These are phyloP conservation scores for Lepilemur ruficaudatus DNA, from an alignment of 2,797 vertebrate species.

Conservation along the genomic window DNA sequence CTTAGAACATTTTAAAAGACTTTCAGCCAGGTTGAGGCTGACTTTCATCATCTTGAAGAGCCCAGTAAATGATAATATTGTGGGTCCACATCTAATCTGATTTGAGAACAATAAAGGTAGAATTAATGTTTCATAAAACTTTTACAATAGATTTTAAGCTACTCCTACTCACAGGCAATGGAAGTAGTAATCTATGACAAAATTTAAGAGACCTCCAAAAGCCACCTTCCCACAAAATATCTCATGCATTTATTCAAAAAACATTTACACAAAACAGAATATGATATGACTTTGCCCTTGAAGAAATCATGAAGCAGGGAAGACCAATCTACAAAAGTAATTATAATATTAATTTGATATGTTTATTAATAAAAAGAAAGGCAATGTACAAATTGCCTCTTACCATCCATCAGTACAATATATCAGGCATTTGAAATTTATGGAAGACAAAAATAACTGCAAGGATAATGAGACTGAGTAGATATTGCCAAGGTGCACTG, in stretches of 20 bases:
- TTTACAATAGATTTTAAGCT: conserved; percentile 4
- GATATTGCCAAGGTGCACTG: not conserved
- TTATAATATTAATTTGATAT: not conserved
- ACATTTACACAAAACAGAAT: not conserved
- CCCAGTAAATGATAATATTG: not conserved
- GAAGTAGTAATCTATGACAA: not conserved
- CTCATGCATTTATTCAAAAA: conserved; percentile 13
- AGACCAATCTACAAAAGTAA: not conserved
- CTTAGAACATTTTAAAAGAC: not conserved
- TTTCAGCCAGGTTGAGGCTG: not conserved
- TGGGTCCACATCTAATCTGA: not conserved
- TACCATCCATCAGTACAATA: not conserved
- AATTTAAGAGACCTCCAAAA: not conserved
- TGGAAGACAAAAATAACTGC: not conserved
- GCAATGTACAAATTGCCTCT: not conserved
- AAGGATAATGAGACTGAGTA: not conserved
- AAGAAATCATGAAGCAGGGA: not conserved
- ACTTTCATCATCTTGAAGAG: not conserved
- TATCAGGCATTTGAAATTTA: not conserved
- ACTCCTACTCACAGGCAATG: not conserved
- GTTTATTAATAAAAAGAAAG: not conserved
- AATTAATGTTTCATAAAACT: not conserved
- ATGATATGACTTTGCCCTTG: not conserved
- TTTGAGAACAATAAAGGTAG: not conserved
- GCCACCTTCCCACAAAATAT: not conserved